A percentile compares a stretch with the other conserved stretches of the same genome.
phyloP scores from a whole-genome alignment of 2,113 vertebrate genomes.

The Oncorhynchus mykiss region DNA sequence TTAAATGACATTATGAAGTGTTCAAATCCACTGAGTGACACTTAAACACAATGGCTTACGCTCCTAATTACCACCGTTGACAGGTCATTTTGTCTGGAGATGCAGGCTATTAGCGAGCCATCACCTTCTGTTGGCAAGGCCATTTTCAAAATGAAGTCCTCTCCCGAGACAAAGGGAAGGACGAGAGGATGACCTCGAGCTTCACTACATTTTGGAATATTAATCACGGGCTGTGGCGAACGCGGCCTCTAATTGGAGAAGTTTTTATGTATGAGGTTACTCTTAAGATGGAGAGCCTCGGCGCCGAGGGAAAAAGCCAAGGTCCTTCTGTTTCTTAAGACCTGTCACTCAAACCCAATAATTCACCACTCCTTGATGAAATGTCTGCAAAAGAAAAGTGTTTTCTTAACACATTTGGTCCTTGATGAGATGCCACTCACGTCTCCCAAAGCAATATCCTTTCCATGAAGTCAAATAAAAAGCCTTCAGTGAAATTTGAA shows the following conservation, averaged over 20 bases:
- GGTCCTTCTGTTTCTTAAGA: constrained; percentile 33
- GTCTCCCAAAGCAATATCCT: too few relatives aligned
- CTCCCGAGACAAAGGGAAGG: constrained; percentile 1
- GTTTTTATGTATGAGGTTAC: constrained; percentile 59
- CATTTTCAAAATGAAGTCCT: constrained; percentile 35
- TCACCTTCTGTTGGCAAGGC: constrained; percentile 58
- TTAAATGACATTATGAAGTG: constrained; percentile 8
- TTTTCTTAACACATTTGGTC: too few relatives aligned
- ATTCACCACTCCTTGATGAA: neutral
- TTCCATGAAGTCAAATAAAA: too few relatives aligned
- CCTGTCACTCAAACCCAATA: constrained; percentile 57
- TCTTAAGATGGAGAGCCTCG: constrained; percentile 37
- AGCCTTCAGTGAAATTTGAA: too few relatives aligned
- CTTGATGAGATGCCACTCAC: too few relatives aligned
- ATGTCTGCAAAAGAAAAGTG: too few relatives aligned
- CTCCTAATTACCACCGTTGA: constrained; percentile 66
- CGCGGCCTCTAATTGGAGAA: constrained; percentile 57
- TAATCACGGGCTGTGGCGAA: constrained; percentile 55
- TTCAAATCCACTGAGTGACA: constrained; percentile 40
- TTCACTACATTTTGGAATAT: constrained; percentile 63
- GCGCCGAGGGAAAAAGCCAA: constrained; percentile 47
- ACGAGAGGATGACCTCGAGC: too few relatives aligned
- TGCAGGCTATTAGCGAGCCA: constrained; percentile 60
- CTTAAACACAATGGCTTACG: constrained; percentile 48
- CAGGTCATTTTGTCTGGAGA: constrained; percentile 61